Conservation (phyloP, 2,888 invertebrate genomes). For the Argynnis bischoffii region DNA sequence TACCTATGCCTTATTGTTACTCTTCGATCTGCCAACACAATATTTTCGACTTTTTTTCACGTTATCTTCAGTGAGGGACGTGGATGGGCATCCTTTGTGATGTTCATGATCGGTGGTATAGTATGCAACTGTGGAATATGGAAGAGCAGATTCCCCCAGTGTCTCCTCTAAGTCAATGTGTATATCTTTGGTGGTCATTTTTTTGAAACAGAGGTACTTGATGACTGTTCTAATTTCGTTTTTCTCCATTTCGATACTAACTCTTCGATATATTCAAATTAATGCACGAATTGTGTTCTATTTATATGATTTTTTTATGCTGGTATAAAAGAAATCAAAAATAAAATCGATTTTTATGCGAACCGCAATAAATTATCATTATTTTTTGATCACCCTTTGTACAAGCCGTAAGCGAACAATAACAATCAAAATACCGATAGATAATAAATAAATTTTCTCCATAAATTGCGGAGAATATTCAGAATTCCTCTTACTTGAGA, state of each 20-base stretch:
- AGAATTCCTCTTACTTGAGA: slow-evolving; percentile 15
- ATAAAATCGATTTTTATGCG: no score
- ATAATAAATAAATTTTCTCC: slow-evolving; percentile 8
- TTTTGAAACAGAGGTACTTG: slow-evolving; percentile 35
- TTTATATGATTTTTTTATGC: no score
- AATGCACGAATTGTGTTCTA: no score
- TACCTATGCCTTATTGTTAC: slow-evolving; percentile 37
- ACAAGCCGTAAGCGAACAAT: background rate
- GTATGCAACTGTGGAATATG: slow-evolving; percentile 21
- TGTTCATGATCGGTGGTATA: slow-evolving; percentile 21
- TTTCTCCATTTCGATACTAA: slow-evolving; percentile 32
- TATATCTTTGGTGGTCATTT: slow-evolving; percentile 36
- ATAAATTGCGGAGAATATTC: slow-evolving; percentile 18
- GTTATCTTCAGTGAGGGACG: slow-evolving; percentile 34
- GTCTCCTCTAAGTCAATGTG: slow-evolving; percentile 29
- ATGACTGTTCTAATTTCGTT: slow-evolving; percentile 35
- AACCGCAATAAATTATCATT: no score
- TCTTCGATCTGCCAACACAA: slow-evolving; percentile 39
- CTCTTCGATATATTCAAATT: background rate
- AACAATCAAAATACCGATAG: background rate
- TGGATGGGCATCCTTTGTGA: slow-evolving; percentile 31
- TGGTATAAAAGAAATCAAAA: no score
- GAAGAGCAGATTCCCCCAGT: slow-evolving; percentile 26
- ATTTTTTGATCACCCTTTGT: no score
- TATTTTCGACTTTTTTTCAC: slow-evolving; percentile 38